Evolutionary conservation across 2,888 invertebrate genomes (phyloP).

Genomic region (Zygogramma bicolorata): DNA sequence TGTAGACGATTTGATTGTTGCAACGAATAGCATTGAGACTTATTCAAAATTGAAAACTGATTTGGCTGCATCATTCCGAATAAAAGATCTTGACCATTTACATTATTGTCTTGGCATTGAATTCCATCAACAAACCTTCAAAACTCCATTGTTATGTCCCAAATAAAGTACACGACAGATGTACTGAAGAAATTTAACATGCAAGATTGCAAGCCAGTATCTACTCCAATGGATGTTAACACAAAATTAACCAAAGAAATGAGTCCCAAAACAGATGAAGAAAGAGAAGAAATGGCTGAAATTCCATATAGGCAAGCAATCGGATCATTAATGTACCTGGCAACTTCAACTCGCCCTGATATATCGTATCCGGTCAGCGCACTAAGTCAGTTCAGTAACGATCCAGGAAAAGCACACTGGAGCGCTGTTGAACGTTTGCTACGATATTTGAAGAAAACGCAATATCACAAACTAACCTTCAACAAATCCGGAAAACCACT

Average conservation of each 20-base stretch:
- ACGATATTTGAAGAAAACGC: no score
- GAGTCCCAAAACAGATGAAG: conserved; percentile 6
- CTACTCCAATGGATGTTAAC: conserved; percentile 11
- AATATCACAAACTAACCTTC: background rate
- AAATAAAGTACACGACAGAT: no score
- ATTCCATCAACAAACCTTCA: background rate
- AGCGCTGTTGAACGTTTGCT: no score
- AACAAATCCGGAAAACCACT: background rate
- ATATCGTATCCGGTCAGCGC: background rate
- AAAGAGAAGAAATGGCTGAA: background rate
- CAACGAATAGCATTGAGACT: background rate
- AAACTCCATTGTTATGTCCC: background rate
- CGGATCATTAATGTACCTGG: background rate
- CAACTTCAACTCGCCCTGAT: background rate
- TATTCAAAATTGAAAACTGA: background rate
- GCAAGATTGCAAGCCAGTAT: background rate
- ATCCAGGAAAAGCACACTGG: background rate
- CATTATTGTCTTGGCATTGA: background rate
- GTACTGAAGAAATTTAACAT: conserved; percentile 1
- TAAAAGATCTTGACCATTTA: background rate
- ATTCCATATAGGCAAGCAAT: background rate
- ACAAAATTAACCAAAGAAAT: conserved; percentile 3
- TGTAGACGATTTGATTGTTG: background rate
- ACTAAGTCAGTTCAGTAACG: no score
- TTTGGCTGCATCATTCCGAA: background rate